Conservation (phyloP, 2,888 invertebrate species). For the Teleogryllus oceanicus region DNA sequence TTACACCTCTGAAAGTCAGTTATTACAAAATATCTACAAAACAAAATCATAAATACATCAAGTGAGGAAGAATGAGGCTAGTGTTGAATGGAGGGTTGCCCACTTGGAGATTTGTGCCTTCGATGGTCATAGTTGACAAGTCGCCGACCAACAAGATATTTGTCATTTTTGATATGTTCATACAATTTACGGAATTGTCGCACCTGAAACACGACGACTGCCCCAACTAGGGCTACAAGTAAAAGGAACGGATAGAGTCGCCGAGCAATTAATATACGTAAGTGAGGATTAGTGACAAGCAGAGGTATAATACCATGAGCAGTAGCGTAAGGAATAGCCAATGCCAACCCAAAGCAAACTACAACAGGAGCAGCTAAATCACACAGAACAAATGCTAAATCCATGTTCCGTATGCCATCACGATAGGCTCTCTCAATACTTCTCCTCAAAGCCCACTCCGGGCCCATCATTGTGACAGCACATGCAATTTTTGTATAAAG, state of each 20-base stretch:
- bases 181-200: constrained; percentile 91
- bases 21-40: constrained; percentile 7
- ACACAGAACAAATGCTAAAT: constrained; percentile 79
- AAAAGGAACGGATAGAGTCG: constrained; percentile 87
- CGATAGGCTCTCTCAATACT: constrained; percentile 91
- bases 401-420: constrained; percentile 90
- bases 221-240: constrained; percentile 62
- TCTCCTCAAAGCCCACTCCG: constrained; percentile 88
- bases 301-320: constrained; percentile 74
- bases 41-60: neutral
- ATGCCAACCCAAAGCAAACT: constrained; percentile 79
- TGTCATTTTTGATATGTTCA: constrained; percentile 98
- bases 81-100: constrained; percentile 24
- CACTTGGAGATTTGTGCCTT: constrained; percentile 51
- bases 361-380: constrained; percentile 87
- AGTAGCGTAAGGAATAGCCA: constrained; percentile 89
- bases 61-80: constrained; percentile 5
- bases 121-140: constrained; percentile 95
- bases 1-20: neutral
- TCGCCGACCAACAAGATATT: constrained; percentile 93
- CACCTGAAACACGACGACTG: constrained; percentile 67
- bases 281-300: constrained; percentile 59
- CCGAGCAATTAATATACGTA: constrained; percentile 73
- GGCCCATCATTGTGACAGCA: constrained; percentile 96
- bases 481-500: constrained; percentile 96